Evolutionary conservation across 2,113 vertebrate genomes (phyloP), one percentile per base, ranked within the genome.

Genomic region (Triplophysa tibetana): DNA sequence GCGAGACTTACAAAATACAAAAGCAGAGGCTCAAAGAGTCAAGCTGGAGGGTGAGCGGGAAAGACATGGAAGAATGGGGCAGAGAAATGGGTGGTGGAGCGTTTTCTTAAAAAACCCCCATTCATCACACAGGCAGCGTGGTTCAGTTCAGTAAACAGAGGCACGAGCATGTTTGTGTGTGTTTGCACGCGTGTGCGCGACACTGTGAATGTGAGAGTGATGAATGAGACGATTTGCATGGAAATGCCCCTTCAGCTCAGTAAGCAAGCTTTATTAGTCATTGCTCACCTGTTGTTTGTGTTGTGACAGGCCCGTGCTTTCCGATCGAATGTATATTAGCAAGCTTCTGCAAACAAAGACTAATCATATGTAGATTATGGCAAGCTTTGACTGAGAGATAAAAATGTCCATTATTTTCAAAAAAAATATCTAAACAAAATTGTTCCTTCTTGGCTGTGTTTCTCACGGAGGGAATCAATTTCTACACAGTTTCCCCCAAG

Each of bases 161-260:
- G 60, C 52, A 16, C 26, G 43, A 29, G 29, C 60, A 38, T 69
- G 66, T 79, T 58, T 70, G 56, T 43, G 56, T 43, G 56, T 66
- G 50, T 66, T 63, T 29, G 70, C 61, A 23, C 70, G 66, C n/a
- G 8, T 69, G 75, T 67, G 63, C 33, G 26, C 52, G 61, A 66
- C 60, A 66, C 3, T 23, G 14, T 41, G 19, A 33, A 45, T 21
- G 64, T 60, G 41, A 67, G 54, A 60, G 54, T 82, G 83, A 85
- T 79, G 78, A 78, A 85, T 85, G 80, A 54, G 10, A 61, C 38
- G 76, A 82, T 82, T 82, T 82, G 62, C 70, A 79, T 76, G 70
- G 58, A 79, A 81, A 75, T 63, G 65, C 16, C 50, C 62, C 24
- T 43, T 62, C n/a, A 38, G 62, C 75, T 77, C 61, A 52, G 26